Conservation (phyloP, 1,140 invertebrate species). For the Apocrypta bakeri region DNA sequence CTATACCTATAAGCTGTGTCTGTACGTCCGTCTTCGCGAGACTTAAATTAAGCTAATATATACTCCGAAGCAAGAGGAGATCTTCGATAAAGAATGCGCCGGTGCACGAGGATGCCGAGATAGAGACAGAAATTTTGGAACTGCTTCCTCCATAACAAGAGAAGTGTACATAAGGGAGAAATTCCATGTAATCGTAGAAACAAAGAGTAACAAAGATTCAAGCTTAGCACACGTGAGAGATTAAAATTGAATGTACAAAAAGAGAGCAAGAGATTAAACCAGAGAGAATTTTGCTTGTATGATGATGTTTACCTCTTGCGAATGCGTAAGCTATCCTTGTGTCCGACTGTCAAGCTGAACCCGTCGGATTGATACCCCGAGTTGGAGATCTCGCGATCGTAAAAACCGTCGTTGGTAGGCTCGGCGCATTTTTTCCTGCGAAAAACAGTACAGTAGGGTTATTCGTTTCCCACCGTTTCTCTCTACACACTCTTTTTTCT, state of each 20-base stretch:
- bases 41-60: not conserved
- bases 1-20: not conserved
- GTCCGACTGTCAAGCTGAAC: not conserved
- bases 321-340: not conserved
- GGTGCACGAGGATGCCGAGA: not conserved
- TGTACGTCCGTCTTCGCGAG: not conserved
- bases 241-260: not conserved
- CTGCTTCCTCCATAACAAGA: too few relatives aligned
- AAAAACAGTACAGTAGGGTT: not conserved
- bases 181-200: too few relatives aligned
- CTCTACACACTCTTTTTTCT: not conserved
- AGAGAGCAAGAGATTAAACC: not conserved
- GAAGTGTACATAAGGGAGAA: too few relatives aligned
- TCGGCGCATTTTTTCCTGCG: constrained; percentile 29
- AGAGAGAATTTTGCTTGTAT: not conserved
- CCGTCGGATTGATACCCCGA: constrained; percentile 2
- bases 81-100: not conserved
- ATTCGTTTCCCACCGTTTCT: not conserved
- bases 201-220: too few relatives aligned
- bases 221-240: not conserved
- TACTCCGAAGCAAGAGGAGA: not conserved
- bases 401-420: constrained; percentile 18
- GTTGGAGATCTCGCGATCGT: constrained; percentile 2
- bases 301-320: constrained; percentile 10
- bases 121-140: too few relatives aligned